Evolutionary conservation across 2,797 vertebrate species (phyloP), one percentile per base, ranked within the genome.

Genomic region (Poecilia wingei): DNA sequence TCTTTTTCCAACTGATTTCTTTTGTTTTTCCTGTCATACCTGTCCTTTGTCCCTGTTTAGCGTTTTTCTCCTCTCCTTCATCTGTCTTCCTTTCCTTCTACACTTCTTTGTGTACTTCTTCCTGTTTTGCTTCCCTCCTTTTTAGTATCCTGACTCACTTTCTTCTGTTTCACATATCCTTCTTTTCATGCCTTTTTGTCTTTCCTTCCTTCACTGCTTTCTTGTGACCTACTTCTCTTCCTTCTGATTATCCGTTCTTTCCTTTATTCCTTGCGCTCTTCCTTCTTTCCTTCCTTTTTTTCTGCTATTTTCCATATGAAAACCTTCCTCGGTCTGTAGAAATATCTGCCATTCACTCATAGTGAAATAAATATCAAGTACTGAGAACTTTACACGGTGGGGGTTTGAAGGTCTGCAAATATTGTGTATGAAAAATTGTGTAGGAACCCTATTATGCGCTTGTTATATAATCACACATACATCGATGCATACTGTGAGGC

Each of bases 391-490:
- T 25, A 43, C 20, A 41, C 41, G n/a, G 22, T 69, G 25, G 22
- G 39, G 12, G 8, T 70, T 28, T 70, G 22, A 45, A n/a, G 12
- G 7, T 70, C 12, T 70, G 41, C 14, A 70, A 70, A 28, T 70
- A 69, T 70, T 45, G 28, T 25, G n/a, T 43, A 28, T 46, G n/a
- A 70, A 16, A 6, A 43, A 46, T 28, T 70, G 25, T 70, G 41
- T 45, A 25, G 66, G 41, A n/a, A 70, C 13, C 13, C 12, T 6
- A 77, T 81, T 69, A 83, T 39, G 75, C 74, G 81, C 76, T 74
- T 43, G n/a, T 83, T 82, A 61, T 22, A 77, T 86, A 76, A 84
- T 75, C 22, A 46, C 46, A 76, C 31, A 36, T 41, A 13, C 33
- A 41, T 66, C 55, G 25, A 61, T 74, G 55, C 25, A 73, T 43